Evolutionary conservation across 2,113 vertebrate genomes (phyloP), one percentile per base, ranked within the genome.

Genomic region (Mugil cephalus): DNA sequence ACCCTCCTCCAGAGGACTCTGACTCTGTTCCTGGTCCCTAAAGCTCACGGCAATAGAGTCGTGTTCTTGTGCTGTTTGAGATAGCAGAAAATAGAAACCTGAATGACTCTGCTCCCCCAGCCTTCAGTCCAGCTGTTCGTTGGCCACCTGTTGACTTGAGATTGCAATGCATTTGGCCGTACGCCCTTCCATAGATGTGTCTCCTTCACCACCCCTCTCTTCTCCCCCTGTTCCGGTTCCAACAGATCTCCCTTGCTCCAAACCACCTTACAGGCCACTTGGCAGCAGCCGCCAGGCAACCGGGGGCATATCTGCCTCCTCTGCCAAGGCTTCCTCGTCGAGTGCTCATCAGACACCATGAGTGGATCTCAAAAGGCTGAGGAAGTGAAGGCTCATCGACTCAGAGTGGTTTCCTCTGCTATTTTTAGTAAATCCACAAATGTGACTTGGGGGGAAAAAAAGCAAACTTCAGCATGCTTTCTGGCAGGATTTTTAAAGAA

Each of bases 131-230:
- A 66, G 58, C 53, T 59, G 48, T 59, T 73, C 66, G 10, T 4
- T 35, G 39, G 21, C 12, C 73, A 83, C 79, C 83, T 88, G 79
- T 70, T 79, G 74, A 73, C 65, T 48, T 40, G 48, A 79, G 21
- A 80, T 53, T 77, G 51, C 52, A 1, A 18, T 47, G 69, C 59
- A 40, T 64, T 63, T 74, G 63, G 73, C 73, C 21, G 0, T 2
- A 9, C 36, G 21, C 61, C 62, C 64, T 30, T 13, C 1, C 9
- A 21, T 2, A 54, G 47, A 59, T 47, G 70, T 40, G 35, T 21
- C 40, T 48, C 58, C 36, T 68, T 50, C 66, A 47, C 52, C 43
- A 47, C 51, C 35, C 14, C 19, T 24, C 34, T 52, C 46, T 42
- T 46, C 2, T 0, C 65, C 35, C 24, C 24, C 24, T 30, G 24